Base-by-base conservation (phyloP, 2,797 vertebrate species). In the Scleropages formosus region DNA sequence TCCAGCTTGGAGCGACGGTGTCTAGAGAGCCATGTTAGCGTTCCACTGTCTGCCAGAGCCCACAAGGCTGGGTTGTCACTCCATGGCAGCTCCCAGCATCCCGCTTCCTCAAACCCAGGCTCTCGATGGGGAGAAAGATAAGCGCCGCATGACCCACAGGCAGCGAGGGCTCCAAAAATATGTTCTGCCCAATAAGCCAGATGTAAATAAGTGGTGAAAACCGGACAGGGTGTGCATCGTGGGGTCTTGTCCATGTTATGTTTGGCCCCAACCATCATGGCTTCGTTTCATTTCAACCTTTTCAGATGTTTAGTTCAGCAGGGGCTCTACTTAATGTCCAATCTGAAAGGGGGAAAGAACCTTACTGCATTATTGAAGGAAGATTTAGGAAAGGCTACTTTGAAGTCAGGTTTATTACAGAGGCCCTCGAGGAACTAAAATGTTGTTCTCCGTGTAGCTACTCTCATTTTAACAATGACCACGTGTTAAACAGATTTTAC, bases 401-500 rank as follows among this genome's bases (percentile, higher is more conserved):
- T 69, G 20, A 66, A 39, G 64, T 26, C 46, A 77, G 24, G n/a
- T 62, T 63, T 78, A 73, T 16, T 71, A 59, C n/a, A 39, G 27
- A 72, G 60, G n/a, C 56, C 49, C 22, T 51, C n/a, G 16, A 20
- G 59, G n/a, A 31, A 44, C 16, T 72, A 59, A 72, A n/a, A n/a
- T n/a, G 59, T 59, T n/a, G 59, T 59, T n/a, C 18, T 61, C 59
- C 9, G n/a, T 20, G 15, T 18, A 24, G 8, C 72, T 73, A 62
- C n/a, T 61, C 8, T 20, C 16, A 62, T 22, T 31, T 46, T 12
- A 49, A 24, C 31, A 15, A 10, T 60, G 22, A 61, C n/a, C 18
- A 47, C 51, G 59, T 44, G 51, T 49, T 8, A 44, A 80, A 16
- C 53, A 31, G 31, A 86, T 91, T 93, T 95, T 96, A 98, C 99